These are phyloP conservation scores for Esox lucius DNA, from an alignment of 2,797 vertebrate genomes.

Conservation along the genomic window DNA sequence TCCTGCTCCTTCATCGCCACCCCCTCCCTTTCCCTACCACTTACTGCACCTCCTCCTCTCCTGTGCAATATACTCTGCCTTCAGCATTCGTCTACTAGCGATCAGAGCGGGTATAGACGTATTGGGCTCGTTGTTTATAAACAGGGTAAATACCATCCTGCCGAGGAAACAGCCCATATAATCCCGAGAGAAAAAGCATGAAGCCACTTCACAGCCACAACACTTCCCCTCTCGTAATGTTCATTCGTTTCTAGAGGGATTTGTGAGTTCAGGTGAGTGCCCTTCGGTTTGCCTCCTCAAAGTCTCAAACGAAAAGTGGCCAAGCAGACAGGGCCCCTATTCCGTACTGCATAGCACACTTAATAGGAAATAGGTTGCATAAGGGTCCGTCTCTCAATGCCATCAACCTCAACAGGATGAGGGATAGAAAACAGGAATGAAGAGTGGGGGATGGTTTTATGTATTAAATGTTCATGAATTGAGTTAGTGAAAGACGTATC, in stretches of 20 bases:
- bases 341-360: not conserved
- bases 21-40: not conserved
- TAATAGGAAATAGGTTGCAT: not conserved
- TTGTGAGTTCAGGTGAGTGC: not conserved
- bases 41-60: conserved; percentile 10
- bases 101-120: conserved; percentile 31
- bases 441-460: not conserved
- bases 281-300: conserved; percentile 19
- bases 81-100: conserved; percentile 18
- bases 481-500: conserved; percentile 21
- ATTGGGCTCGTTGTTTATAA: not conserved
- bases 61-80: conserved; percentile 13
- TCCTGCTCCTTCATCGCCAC: not conserved
- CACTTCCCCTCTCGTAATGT: not conserved
- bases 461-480: conserved; percentile 1
- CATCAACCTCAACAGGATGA: conserved; percentile 21
- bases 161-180: not conserved
- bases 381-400: not conserved
- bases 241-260: conserved; percentile 10
- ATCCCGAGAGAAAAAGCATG: not conserved
- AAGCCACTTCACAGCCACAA: not conserved
- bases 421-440: too few species aligned
- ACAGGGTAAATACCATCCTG: conserved; percentile 31
- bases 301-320: conserved; percentile 6
- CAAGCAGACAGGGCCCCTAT: not conserved